phyloP scores from a whole-genome alignment of 2,888 invertebrate species.

The Fragum whitleyi region DNA sequence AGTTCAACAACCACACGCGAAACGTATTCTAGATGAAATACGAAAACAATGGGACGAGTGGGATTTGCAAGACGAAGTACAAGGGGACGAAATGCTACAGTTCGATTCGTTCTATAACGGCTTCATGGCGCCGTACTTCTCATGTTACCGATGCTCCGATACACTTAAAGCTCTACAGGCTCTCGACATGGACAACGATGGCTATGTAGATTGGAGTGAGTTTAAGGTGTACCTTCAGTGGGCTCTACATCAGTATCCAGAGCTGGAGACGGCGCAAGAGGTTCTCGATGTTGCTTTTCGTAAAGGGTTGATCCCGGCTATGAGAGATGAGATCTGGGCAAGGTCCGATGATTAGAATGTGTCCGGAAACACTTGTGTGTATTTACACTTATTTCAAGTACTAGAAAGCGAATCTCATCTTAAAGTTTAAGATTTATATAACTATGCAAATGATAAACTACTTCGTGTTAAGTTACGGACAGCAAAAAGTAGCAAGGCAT shows the following conservation, averaged over 20 bases:
- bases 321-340: slow-evolving; percentile 29
- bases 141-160: slow-evolving; percentile 33
- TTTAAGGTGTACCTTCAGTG: slow-evolving; percentile 38
- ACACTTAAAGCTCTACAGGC: slow-evolving; percentile 30
- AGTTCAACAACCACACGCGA: slow-evolving; percentile 18
- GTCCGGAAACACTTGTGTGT: too few species aligned
- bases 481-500: too few species aligned
- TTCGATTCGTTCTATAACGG: slow-evolving; percentile 41
- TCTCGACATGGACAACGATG: slow-evolving; percentile 39
- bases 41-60: slow-evolving; percentile 33
- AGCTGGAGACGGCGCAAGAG: slow-evolving; percentile 11
- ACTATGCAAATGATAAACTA: too few species aligned
- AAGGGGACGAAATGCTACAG: slow-evolving; percentile 32
- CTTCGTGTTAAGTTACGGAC: too few species aligned
- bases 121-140: slow-evolving; percentile 42
- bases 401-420: too few species aligned
- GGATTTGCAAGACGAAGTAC: slow-evolving; percentile 27
- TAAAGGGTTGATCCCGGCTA: slow-evolving; percentile 43
- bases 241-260: slow-evolving; percentile 40
- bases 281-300: slow-evolving; percentile 35
- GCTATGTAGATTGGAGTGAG: slow-evolving; percentile 35
- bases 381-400: too few species aligned
- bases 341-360: not conserved
- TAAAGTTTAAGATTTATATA: too few species aligned
- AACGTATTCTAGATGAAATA: slow-evolving; percentile 22